These are phyloP conservation scores for Zygogramma bicolorata DNA, from an alignment of 2,888 invertebrate species.

Conservation along the genomic window DNA sequence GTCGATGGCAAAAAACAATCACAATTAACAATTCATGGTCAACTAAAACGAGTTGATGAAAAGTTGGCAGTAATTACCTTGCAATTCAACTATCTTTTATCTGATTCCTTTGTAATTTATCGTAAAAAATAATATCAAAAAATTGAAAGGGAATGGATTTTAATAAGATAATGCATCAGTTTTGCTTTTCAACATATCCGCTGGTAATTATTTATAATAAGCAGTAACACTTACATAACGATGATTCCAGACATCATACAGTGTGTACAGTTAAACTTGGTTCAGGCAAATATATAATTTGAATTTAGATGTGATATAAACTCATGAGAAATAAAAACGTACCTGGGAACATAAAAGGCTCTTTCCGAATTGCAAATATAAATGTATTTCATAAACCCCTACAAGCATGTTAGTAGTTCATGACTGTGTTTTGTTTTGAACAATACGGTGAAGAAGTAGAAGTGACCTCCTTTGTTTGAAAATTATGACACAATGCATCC, in stretches of 20 bases:
- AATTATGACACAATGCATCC: too few species aligned
- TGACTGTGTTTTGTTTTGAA: too few species aligned
- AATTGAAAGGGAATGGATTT: background rate
- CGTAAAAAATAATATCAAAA: background rate
- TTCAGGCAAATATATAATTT: too few species aligned
- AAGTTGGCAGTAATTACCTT: background rate
- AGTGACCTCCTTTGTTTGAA: too few species aligned
- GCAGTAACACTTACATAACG: background rate
- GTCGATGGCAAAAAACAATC: too few species aligned
- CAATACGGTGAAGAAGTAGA: too few species aligned
- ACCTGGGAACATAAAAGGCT: too few species aligned
- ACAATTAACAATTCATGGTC: background rate
- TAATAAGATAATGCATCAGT: background rate
- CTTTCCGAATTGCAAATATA: too few species aligned
- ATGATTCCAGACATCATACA: background rate
- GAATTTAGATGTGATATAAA: too few species aligned
- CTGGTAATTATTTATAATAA: background rate
- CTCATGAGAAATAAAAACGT: too few species aligned
- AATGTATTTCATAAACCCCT: too few species aligned
- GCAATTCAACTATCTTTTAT: background rate
- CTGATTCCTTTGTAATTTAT: background rate
- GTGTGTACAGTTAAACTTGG: background rate
- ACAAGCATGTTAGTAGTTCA: too few species aligned
- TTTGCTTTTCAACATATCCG: background rate
- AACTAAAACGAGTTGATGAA: background rate